phyloP scores from a whole-genome alignment of 1,140 invertebrate species.

The Temnothorax curvispinosus region DNA sequence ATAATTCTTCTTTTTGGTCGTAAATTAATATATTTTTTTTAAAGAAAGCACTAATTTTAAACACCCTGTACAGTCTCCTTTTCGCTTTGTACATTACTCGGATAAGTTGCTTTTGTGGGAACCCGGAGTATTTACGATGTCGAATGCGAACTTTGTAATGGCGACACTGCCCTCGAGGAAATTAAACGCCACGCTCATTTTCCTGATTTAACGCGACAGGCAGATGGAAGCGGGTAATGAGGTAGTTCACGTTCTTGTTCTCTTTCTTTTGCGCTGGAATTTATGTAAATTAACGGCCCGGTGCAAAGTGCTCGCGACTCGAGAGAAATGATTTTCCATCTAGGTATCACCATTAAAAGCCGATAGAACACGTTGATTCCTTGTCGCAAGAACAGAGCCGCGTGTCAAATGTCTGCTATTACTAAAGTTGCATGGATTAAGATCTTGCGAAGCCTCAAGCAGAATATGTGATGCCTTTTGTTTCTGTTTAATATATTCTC shows the following conservation, averaged over 20 bases:
- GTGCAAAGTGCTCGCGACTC: constrained; percentile 13
- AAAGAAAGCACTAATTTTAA: not conserved
- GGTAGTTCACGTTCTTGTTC: constrained; percentile 16
- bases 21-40: not conserved
- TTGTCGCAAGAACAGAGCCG: not conserved
- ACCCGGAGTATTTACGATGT: constrained; percentile 17
- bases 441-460: not conserved
- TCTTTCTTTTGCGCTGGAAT: constrained; percentile 6
- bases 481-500: not conserved
- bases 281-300: constrained; percentile 23
- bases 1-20: constrained; percentile 2
- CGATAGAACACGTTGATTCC: not conserved
- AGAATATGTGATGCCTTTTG: not conserved
- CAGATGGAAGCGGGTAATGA: constrained; percentile 43
- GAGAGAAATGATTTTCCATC: constrained; percentile 35
- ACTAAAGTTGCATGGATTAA: constrained; percentile 26
- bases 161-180: constrained; percentile 37
- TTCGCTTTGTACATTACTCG: not conserved
- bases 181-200: constrained; percentile 42
- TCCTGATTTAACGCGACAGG: constrained; percentile 49
- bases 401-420: constrained; percentile 17
- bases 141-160: constrained; percentile 29
- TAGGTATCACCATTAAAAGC: constrained; percentile 7
- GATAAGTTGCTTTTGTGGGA: constrained; percentile 4
- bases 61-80: not conserved